Evolutionary conservation across 2,113 vertebrate species (phyloP).

Genomic region (Anguilla japonica): DNA sequence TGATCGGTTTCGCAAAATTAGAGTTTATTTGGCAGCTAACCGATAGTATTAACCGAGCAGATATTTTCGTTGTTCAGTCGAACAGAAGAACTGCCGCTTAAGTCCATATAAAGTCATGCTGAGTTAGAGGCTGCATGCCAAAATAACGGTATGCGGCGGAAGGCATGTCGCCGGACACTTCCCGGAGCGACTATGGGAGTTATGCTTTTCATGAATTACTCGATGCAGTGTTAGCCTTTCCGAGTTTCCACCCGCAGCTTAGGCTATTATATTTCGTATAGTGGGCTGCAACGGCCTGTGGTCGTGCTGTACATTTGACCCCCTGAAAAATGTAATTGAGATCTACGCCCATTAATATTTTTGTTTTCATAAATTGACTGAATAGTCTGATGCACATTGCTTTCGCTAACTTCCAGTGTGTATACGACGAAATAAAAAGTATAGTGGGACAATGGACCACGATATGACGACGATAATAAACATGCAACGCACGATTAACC

Average conservation of each 20-base stretch:
- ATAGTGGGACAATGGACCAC: background rate
- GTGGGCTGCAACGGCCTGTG: background rate
- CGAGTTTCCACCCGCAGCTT: background rate
- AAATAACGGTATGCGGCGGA: conserved; percentile 53
- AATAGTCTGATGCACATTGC: background rate
- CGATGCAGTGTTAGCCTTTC: conserved; percentile 47
- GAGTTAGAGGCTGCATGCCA: conserved; percentile 57
- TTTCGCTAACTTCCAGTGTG: background rate
- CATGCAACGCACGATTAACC: background rate
- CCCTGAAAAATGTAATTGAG: background rate
- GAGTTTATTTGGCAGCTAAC: background rate
- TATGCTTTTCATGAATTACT: conserved; percentile 55
- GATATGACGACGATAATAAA: background rate
- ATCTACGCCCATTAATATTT: background rate
- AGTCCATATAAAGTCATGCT: conserved; percentile 64
- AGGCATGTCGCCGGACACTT: conserved; percentile 42
- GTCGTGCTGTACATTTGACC: background rate
- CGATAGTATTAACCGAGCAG: background rate
- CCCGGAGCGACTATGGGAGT: conserved; percentile 47
- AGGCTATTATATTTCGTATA: background rate
- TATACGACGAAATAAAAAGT: background rate
- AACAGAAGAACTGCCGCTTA: conserved; percentile 62
- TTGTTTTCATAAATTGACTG: background rate
- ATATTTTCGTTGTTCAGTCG: conserved; percentile 47
- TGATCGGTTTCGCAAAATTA: background rate